These are phyloP conservation scores for Diarsia brunnea DNA, from an alignment of 2,888 invertebrate species.

Conservation along the genomic window DNA sequence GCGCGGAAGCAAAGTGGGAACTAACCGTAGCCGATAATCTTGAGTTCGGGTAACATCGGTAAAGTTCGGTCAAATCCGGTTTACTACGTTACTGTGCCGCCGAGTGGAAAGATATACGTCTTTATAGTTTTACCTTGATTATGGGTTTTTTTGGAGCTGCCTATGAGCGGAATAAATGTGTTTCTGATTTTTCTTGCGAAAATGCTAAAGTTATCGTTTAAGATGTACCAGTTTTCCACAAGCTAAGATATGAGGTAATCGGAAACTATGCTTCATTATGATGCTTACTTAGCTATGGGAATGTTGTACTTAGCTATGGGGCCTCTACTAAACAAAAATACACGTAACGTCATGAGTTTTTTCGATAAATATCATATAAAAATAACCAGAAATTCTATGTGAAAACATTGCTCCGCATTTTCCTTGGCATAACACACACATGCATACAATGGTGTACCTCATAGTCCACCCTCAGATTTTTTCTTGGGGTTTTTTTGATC, in stretches of 20 bases:
- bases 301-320: not conserved
- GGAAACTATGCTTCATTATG: not conserved
- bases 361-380: not conserved
- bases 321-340: not conserved
- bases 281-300: not conserved
- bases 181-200: not conserved
- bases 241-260: not conserved
- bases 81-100: constrained; percentile 73
- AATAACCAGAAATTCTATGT: not conserved
- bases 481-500: too few species aligned
- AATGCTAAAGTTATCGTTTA: too few species aligned
- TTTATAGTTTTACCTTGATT: constrained; percentile 68
- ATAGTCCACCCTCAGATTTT: too few species aligned
- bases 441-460: not conserved
- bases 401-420: not conserved
- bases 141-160: constrained; percentile 2
- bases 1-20: constrained; percentile 87
- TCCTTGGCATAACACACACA: not conserved
- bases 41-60: constrained; percentile 58
- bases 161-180: not conserved
- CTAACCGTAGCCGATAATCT: constrained; percentile 84
- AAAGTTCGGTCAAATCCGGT: constrained; percentile 50
- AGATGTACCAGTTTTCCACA: not conserved
- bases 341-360: too few species aligned
- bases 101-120: constrained; percentile 79